A percentile compares a stretch with the other conserved stretches of the same genome.
Evolutionary conservation across 1,140 invertebrate species (phyloP).

Genomic region (Asbolus verrucosus): DNA sequence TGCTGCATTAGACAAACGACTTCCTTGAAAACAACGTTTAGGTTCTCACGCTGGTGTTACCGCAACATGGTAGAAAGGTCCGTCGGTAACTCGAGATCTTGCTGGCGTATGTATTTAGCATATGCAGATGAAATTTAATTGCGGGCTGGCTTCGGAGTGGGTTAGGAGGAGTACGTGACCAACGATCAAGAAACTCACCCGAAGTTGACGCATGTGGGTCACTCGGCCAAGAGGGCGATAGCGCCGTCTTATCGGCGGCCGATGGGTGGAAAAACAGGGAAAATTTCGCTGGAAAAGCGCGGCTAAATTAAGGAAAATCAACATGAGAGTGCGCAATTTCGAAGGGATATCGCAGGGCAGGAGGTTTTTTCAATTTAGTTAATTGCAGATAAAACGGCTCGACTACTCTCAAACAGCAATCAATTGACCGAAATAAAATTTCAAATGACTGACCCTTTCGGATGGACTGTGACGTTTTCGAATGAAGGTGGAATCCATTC

Average conservation of each 20-base stretch:
- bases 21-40: constrained; percentile 7
- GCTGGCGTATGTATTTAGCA: not conserved
- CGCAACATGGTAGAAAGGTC: constrained; percentile 32
- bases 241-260: not conserved
- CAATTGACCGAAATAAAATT: constrained; percentile 1
- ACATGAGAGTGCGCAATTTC: no score
- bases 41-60: constrained; percentile 7
- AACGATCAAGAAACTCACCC: no score
- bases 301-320: no score
- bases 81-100: constrained; percentile 37
- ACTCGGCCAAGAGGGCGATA: no score
- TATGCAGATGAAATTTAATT: no score
- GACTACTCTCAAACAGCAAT: no score
- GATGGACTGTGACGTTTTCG: not conserved
- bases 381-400: no score
- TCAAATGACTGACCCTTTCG: not conserved
- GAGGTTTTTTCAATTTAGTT: no score
- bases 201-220: no score
- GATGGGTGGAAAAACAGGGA: not conserved
- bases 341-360: no score
- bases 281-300: not conserved
- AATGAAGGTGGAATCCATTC: not conserved
- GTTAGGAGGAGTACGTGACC: no score
- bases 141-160: no score
- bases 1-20: not conserved